These are phyloP conservation scores for Grammomys dolichurus DNA, from an alignment of 2,113 vertebrate species.

Conservation along the genomic window DNA sequence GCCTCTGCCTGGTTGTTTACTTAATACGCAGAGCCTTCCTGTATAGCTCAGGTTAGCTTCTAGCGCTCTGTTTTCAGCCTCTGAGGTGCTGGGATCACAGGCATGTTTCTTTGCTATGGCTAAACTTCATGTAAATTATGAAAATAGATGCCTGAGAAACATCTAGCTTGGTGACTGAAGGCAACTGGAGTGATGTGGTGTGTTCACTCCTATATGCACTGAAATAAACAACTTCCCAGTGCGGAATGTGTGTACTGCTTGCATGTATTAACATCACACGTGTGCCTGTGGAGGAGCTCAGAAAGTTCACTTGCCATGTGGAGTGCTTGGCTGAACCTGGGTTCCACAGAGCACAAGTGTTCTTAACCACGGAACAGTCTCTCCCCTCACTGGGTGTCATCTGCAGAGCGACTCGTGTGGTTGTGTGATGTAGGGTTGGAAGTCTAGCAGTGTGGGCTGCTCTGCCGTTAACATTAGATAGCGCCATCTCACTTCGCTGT, in stretches of 20 bases:
- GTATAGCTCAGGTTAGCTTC: neutral
- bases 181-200: neutral
- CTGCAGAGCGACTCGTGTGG: neutral
- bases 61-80: neutral
- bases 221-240: neutral
- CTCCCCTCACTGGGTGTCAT: neutral
- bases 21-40: neutral
- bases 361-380: neutral
- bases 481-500: neutral
- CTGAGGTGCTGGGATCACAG: neutral
- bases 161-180: neutral
- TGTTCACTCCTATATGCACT: neutral
- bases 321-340: neutral
- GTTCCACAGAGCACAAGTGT: neutral
- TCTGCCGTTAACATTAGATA: neutral
- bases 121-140: neutral
- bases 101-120: neutral
- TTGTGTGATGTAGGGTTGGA: neutral
- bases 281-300: neutral
- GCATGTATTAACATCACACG: no score
- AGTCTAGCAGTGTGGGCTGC: neutral
- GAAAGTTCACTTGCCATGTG: neutral
- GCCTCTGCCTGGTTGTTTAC: neutral
- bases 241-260: neutral
- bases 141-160: neutral